Evolutionary conservation across 2,888 invertebrate genomes (phyloP), one percentile per base, ranked within the genome.

Genomic region (Leptopilina syphax): DNA sequence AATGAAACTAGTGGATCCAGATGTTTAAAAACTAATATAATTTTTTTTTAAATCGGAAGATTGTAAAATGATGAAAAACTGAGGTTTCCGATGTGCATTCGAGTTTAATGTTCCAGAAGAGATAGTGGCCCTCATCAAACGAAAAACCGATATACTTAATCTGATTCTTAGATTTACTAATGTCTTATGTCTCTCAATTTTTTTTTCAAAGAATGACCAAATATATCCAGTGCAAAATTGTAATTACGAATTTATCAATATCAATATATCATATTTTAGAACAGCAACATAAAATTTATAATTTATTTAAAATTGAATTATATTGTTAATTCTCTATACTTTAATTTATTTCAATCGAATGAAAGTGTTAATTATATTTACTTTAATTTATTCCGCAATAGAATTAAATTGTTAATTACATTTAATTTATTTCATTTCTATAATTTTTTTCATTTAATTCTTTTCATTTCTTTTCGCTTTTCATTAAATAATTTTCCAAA

Each of bases 81-180:
- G 66, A 41, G n/a, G 66, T 41, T 66, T 44, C 41, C 44, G 66
- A 66, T 66, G 63, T 24, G 63, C 24, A 63, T 63, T 63, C 18
- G 8, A 7, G 63, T 63, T 63, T 63, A 63, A 63, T 63, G 63
- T 6, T 63, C 63, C 24, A 24, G 63, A 63, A 63, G 63, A 63
- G 63, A 63, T 63, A 63, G 63, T 63, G 24, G 27, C 63, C 63
- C 63, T 63, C 63, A 63, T 60, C 60, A n/a, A 60, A 18, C 1
- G 60, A 60, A 60, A 60, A 60, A 18, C 60, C n/a, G 6, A 60
- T 24, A 63, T 24, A 9, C 10, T 18, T 50, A 50, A 63, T 18
- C 63, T 63, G 9, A 24, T 63, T 27, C 18, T 63, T 8, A 1
- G 34, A 63, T 24, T 18, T 8, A 18, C 63, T 9, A 24, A 63